Evolutionary conservation across 2,888 invertebrate species (phyloP).

Genomic region (Entomobrya multifasciata): DNA sequence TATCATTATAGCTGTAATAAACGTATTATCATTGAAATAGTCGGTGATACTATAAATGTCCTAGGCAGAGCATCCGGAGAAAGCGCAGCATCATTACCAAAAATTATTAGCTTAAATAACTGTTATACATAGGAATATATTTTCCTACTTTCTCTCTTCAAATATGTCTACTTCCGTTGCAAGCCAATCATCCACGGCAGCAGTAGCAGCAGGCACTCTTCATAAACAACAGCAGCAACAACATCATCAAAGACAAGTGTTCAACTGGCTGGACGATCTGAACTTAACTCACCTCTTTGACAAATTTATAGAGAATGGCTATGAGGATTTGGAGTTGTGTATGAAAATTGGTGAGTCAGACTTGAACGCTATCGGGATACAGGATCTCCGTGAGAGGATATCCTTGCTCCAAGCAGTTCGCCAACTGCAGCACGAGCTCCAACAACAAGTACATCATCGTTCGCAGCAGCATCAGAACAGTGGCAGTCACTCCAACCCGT

Average conservation of each 20-base stretch:
- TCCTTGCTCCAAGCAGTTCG: constrained; percentile 77
- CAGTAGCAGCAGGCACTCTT: constrained; percentile 56
- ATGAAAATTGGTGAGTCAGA: constrained; percentile 77
- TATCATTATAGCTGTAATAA: not conserved
- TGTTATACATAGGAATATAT: constrained; percentile 26
- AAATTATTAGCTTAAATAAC: constrained; percentile 7
- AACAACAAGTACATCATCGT: constrained; percentile 56
- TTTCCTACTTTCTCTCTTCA: constrained; percentile 22
- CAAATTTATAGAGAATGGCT: constrained; percentile 76
- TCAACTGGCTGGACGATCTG: constrained; percentile 77
- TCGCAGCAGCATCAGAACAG: constrained; percentile 27
- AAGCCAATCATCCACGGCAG: constrained; percentile 16
- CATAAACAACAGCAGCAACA: constrained; percentile 35
- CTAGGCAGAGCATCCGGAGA: not conserved
- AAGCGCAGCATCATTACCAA: not conserved
- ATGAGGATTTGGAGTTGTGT: constrained; percentile 75
- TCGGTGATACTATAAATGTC: not conserved
- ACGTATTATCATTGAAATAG: not conserved
- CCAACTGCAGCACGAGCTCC: constrained; percentile 73
- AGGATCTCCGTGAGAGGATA: constrained; percentile 78
- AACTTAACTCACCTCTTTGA: constrained; percentile 77
- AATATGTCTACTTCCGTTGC: constrained; percentile 67
- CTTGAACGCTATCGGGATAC: constrained; percentile 76
- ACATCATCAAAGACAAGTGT: constrained; percentile 72
- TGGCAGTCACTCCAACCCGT: not conserved